Conservation (phyloP, 1,140 invertebrate species). For the Drosophila willistoni region DNA sequence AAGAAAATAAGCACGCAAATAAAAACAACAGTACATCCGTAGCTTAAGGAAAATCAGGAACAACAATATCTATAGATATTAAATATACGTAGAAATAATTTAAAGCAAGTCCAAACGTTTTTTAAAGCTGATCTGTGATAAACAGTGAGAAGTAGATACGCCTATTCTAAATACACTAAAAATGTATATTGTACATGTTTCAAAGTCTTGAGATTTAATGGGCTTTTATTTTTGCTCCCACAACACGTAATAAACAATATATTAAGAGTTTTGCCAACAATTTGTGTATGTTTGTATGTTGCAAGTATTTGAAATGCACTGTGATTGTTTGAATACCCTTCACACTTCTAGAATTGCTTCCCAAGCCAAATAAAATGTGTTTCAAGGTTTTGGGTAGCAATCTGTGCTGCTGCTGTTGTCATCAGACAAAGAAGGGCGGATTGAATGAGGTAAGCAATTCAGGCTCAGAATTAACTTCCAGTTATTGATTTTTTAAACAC, state of each 20-base stretch:
- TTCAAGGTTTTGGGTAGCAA: conserved; percentile 48
- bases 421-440: conserved; percentile 46
- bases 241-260: no score
- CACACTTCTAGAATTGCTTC: not conserved
- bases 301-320: not conserved
- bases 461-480: not conserved
- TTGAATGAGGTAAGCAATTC: conserved; percentile 70
- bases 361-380: conserved; percentile 46
- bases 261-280: conserved; percentile 3
- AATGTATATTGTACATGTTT: no score
- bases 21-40: conserved; percentile 28
- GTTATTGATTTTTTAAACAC: not conserved
- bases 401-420: conserved; percentile 50
- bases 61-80: no score
- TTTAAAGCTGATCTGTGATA: not conserved
- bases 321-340: conserved; percentile 5
- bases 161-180: no score
- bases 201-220: no score
- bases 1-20: conserved; percentile 37
- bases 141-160: not conserved
- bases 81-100: not conserved
- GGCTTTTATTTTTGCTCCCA: no score
- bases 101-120: not conserved
- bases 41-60: conserved; percentile 3
- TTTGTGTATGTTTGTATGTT: not conserved